These are phyloP conservation scores for Parotocinclus haroldoi DNA, from an alignment of 2,797 vertebrate genomes.

Conservation along the genomic window DNA sequence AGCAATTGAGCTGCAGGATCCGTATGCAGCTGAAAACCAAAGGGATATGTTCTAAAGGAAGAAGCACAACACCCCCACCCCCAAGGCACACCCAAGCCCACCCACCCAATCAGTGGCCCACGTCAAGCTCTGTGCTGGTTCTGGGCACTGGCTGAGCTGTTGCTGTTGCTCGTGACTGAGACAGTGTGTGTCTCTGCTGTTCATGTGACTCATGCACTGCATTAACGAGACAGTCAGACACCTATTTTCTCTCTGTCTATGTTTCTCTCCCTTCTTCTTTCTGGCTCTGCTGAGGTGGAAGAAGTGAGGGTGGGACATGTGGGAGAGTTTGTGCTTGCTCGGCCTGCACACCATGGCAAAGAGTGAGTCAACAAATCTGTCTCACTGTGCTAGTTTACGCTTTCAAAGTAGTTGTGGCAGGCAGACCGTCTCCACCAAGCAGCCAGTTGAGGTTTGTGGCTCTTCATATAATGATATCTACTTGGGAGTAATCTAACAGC, in stretches of 20 bases:
- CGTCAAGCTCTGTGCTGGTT: slow-evolving; percentile 25
- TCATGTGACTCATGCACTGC: slow-evolving; percentile 37
- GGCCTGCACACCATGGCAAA: slow-evolving; percentile 14
- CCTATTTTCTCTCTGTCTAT: not conserved
- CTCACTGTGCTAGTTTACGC: slow-evolving; percentile 68
- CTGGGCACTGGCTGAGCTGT: slow-evolving; percentile 19
- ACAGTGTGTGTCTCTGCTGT: slow-evolving; percentile 29
- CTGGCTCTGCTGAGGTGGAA: slow-evolving; percentile 17
- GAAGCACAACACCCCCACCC: no score
- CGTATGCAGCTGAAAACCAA: no score
- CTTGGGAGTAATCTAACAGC: slow-evolving; percentile 43
- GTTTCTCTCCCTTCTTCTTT: slow-evolving; percentile 19
- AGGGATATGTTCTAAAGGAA: no score
- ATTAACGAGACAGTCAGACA: slow-evolving; percentile 22
- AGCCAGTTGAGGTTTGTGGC: slow-evolving; percentile 66
- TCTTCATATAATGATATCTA: slow-evolving; percentile 66
- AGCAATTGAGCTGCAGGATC: not conserved
- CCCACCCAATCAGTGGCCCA: slow-evolving; percentile 28
- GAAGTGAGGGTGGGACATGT: slow-evolving; percentile 37
- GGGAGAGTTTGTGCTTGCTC: slow-evolving; percentile 39
- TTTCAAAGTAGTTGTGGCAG: slow-evolving; percentile 42
- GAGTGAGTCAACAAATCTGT: slow-evolving; percentile 62
- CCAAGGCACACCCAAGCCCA: no score
- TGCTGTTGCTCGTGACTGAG: slow-evolving; percentile 39
- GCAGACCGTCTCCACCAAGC: slow-evolving; percentile 55